Conservation (phyloP, 2,888 invertebrate genomes). For the Macroteleia sp. region DNA sequence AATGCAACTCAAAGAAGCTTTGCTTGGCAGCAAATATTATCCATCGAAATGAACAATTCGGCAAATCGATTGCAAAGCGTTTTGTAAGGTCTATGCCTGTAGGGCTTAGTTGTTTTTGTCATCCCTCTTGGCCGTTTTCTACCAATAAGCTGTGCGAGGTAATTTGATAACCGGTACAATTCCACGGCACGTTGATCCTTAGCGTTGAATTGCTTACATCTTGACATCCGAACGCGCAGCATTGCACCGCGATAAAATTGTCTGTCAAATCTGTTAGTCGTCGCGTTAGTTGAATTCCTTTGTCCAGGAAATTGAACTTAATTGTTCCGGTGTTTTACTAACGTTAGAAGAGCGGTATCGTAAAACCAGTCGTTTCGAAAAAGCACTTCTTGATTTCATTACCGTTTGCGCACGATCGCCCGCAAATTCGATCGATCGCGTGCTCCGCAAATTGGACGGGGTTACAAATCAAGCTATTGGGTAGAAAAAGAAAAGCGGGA, state of each 20-base stretch:
- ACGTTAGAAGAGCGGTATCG: constrained; percentile 16
- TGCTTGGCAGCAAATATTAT: constrained; percentile 17
- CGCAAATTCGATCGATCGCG: constrained; percentile 38
- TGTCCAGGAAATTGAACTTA: constrained; percentile 15
- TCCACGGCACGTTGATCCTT: constrained; percentile 22
- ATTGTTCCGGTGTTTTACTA: constrained; percentile 37
- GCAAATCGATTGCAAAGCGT: constrained; percentile 27
- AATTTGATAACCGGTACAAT: constrained; percentile 52
- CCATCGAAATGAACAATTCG: constrained; percentile 17
- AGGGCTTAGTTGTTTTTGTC: constrained; percentile 35
- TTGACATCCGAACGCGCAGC: constrained; percentile 17
- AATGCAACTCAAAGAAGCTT: too few relatives aligned
- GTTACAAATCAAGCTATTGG: constrained; percentile 40
- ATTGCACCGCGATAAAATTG: constrained; percentile 14
- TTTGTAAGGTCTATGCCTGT: constrained; percentile 13
- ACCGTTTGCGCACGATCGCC: constrained; percentile 46
- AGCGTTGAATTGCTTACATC: constrained; percentile 26
- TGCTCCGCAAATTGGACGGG: constrained; percentile 31
- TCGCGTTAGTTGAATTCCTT: constrained; percentile 4
- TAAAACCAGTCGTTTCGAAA: constrained; percentile 39
- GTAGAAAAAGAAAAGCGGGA: constrained; percentile 23
- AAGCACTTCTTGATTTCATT: constrained; percentile 54
- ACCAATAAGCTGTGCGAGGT: constrained; percentile 40
- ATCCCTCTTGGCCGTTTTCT: constrained; percentile 25
- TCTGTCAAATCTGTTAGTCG: neutral